Evolutionary conservation across 92 coral and sea anemone species (phyloP).

Genomic region (Blastomussa wellsi): DNA sequence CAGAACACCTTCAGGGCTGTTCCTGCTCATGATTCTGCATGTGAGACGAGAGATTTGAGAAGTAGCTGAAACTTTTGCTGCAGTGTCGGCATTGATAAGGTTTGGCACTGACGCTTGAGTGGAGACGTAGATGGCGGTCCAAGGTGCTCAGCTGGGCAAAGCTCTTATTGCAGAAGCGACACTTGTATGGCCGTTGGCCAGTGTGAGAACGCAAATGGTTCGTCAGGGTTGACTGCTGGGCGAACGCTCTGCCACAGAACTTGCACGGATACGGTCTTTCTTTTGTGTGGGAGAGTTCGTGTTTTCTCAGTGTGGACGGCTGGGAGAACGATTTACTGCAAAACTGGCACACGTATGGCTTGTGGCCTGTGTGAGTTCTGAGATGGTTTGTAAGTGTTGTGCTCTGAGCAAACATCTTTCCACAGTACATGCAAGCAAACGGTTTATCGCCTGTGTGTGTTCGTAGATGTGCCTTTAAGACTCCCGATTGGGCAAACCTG

Average conservation of each 20-base stretch:
- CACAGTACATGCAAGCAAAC: slow-evolving; percentile 59
- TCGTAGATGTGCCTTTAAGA: slow-evolving; percentile 67
- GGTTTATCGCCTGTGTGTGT: slow-evolving; percentile 79
- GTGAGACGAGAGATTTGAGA: slow-evolving; percentile 41
- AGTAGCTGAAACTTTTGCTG: slow-evolving; percentile 43
- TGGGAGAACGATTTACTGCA: slow-evolving; percentile 67
- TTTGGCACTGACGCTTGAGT: slow-evolving; percentile 31
- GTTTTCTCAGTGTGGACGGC: slow-evolving; percentile 74
- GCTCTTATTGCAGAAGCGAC: slow-evolving; percentile 65
- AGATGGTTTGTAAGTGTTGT: slow-evolving; percentile 73
- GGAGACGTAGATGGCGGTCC: slow-evolving; percentile 66
- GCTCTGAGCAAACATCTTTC: slow-evolving; percentile 68
- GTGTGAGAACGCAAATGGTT: slow-evolving; percentile 71
- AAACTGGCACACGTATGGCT: slow-evolving; percentile 59
- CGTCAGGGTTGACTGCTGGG: slow-evolving; percentile 60
- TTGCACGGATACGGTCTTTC: slow-evolving; percentile 68
- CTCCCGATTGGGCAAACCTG: slow-evolving; percentile 71
- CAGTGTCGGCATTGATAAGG: slow-evolving; percentile 43
- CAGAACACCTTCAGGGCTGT: background rate
- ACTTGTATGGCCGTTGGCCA: slow-evolving; percentile 51
- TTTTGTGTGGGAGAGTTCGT: slow-evolving; percentile 74
- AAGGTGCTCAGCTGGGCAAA: slow-evolving; percentile 66
- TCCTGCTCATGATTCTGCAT: slow-evolving; percentile 30
- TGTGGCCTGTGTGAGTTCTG: slow-evolving; percentile 77
- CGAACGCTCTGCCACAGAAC: slow-evolving; percentile 63